These are phyloP conservation scores for Peucedramus taeniatus DNA, from an alignment of 2,113 vertebrate genomes.

Conservation along the genomic window DNA sequence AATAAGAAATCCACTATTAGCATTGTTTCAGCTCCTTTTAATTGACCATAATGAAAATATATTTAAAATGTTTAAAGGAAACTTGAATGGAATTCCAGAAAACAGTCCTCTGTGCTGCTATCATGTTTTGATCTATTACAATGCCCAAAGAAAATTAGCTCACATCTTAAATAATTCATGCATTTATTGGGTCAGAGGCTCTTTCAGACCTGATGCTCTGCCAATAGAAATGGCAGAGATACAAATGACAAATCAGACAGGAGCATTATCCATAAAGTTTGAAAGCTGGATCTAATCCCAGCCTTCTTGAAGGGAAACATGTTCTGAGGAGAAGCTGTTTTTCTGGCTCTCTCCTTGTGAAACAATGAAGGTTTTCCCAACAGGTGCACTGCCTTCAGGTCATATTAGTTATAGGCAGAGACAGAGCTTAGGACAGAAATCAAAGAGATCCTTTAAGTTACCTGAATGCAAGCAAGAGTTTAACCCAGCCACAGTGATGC, in stretches of 20 bases:
- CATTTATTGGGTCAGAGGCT: conserved; percentile 37
- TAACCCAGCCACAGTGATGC: background rate
- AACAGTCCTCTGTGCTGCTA: background rate
- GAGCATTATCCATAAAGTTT: background rate
- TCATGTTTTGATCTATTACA: background rate
- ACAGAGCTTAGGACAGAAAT: background rate
- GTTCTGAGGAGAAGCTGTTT: background rate
- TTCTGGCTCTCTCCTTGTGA: background rate
- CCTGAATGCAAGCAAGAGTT: background rate
- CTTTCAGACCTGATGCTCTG: conserved; percentile 5
- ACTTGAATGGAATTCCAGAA: conserved; percentile 6
- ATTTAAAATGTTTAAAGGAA: conserved; percentile 7
- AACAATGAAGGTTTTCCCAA: background rate
- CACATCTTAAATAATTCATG: conserved; percentile 35
- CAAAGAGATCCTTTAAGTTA: background rate
- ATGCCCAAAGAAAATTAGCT: conserved; percentile 23
- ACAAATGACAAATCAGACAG: conserved; percentile 31
- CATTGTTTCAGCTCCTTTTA: conserved; percentile 44
- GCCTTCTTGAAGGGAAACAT: background rate
- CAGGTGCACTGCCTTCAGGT: background rate
- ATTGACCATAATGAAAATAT: conserved; percentile 36
- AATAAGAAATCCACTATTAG: conserved; percentile 40
- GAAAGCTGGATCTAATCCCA: conserved; percentile 24
- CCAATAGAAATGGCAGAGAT: conserved; percentile 35
- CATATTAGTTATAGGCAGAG: background rate